A percentile compares a stretch with the other conserved stretches of the same genome.
Conservation (phyloP, 2,888 invertebrate species). For the Caenorhabditis panamensis region DNA sequence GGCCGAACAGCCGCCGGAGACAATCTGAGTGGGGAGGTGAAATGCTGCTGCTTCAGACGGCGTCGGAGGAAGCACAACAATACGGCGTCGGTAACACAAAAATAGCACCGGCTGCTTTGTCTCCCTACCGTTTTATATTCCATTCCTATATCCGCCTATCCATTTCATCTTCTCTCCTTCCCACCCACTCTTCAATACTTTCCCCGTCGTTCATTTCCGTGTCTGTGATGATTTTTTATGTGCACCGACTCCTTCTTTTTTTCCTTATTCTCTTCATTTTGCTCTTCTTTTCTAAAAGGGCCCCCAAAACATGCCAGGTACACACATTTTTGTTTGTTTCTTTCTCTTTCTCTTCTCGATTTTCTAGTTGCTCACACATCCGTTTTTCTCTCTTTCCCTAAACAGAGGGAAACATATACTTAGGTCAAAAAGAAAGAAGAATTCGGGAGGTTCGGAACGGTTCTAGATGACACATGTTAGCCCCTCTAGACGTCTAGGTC, state of each 20-base stretch:
- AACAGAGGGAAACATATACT: neutral
- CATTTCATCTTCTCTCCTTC: constrained; percentile 29
- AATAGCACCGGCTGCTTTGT: constrained; percentile 36
- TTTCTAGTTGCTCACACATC: constrained; percentile 42
- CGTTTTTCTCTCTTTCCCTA: neutral
- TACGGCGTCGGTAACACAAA: constrained; percentile 50
- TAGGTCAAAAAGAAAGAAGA: constrained; percentile 18
- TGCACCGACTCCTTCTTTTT: constrained; percentile 15
- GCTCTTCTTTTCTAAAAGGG: constrained; percentile 10
- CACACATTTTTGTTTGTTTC: constrained; percentile 34
- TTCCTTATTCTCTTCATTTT: constrained; percentile 22
- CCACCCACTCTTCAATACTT: constrained; percentile 23
- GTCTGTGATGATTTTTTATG: constrained; percentile 56
- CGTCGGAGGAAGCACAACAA: constrained; percentile 77
- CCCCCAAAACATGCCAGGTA: constrained; percentile 3
- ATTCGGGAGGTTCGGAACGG: neutral
- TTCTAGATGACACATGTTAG: neutral
- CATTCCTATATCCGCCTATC: constrained; percentile 1
- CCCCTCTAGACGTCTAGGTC: neutral
- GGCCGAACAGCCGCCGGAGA: constrained; percentile 63
- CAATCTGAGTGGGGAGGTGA: constrained; percentile 74
- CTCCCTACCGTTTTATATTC: constrained; percentile 1
- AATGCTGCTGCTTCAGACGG: constrained; percentile 80
- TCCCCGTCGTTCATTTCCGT: constrained; percentile 57
- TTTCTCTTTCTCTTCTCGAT: too few relatives aligned